phyloP scores from a whole-genome alignment of 2,888 invertebrate species.

The Sarcophaga carnaria region DNA sequence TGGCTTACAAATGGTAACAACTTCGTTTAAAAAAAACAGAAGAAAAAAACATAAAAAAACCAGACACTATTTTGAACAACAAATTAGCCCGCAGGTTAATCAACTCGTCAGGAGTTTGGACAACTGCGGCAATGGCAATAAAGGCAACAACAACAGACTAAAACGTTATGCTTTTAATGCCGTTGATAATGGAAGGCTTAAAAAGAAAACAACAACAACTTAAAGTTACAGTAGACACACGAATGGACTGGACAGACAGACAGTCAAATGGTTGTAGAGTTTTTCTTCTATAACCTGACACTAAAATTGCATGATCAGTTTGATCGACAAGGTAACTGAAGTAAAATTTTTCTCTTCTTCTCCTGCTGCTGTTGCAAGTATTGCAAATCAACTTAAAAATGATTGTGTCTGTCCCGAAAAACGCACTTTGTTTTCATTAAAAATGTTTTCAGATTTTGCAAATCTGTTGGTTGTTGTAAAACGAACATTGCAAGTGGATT shows the following conservation, averaged over 20 bases:
- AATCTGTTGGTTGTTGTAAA: background rate
- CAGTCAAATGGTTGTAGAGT: background rate
- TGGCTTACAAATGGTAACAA: background rate
- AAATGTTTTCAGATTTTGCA: background rate
- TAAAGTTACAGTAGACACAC: background rate
- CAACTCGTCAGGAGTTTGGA: slow-evolving; percentile 44
- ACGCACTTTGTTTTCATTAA: background rate
- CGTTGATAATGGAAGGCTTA: too few species aligned
- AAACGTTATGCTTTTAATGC: too few species aligned
- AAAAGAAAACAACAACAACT: too few species aligned
- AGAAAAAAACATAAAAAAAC: slow-evolving; percentile 13
- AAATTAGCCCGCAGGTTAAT: slow-evolving; percentile 57
- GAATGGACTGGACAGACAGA: background rate
- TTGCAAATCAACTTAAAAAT: background rate
- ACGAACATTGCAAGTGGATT: too few species aligned
- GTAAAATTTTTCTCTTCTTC: background rate
- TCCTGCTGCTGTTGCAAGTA: background rate
- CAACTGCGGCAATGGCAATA: background rate
- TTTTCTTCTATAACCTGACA: slow-evolving; percentile 41
- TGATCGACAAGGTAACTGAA: slow-evolving; percentile 52
- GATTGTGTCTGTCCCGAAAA: background rate
- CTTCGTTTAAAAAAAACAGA: background rate
- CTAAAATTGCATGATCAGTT: slow-evolving; percentile 57
- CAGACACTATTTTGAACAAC: slow-evolving; percentile 47
- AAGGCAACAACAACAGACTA: background rate